These are phyloP conservation scores for Proteles cristata DNA, from an alignment of 2,113 vertebrate species.

Conservation along the genomic window DNA sequence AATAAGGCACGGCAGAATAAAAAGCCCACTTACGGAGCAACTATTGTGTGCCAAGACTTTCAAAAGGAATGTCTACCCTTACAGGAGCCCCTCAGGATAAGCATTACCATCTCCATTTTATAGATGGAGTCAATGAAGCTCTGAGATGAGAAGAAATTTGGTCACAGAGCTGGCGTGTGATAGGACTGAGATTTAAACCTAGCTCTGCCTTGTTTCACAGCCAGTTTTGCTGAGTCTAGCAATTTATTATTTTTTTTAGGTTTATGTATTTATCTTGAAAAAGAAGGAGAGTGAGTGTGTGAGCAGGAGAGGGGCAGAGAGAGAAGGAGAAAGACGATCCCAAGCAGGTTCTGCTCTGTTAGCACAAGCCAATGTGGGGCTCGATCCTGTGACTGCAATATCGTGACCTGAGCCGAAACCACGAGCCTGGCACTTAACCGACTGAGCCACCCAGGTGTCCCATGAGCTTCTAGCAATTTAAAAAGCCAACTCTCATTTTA, in stretches of 20 bases:
- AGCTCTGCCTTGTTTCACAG: not conserved
- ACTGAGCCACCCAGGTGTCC: no score
- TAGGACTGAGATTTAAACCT: not conserved
- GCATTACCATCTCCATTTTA: not conserved
- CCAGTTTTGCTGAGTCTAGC: not conserved
- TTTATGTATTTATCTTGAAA: no score
- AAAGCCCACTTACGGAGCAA: not conserved
- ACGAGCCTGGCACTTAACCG: no score
- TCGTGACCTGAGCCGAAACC: no score
- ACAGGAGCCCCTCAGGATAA: not conserved
- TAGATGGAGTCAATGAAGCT: not conserved
- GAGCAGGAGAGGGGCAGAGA: no score
- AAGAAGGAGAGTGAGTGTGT: no score
- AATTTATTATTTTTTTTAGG: not conserved
- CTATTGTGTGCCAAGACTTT: not conserved
- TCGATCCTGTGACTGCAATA: no score
- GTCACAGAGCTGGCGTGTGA: not conserved
- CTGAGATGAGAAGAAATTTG: not conserved
- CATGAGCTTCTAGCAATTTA: not conserved
- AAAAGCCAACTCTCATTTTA: not conserved
- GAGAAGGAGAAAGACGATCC: no score
- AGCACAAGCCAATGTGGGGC: no score
- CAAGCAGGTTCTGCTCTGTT: no score
- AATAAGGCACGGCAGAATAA: not conserved
- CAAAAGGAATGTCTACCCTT: not conserved